phyloP scores from a whole-genome alignment of 2,888 invertebrate genomes.

The Pseudoips prasinana region DNA sequence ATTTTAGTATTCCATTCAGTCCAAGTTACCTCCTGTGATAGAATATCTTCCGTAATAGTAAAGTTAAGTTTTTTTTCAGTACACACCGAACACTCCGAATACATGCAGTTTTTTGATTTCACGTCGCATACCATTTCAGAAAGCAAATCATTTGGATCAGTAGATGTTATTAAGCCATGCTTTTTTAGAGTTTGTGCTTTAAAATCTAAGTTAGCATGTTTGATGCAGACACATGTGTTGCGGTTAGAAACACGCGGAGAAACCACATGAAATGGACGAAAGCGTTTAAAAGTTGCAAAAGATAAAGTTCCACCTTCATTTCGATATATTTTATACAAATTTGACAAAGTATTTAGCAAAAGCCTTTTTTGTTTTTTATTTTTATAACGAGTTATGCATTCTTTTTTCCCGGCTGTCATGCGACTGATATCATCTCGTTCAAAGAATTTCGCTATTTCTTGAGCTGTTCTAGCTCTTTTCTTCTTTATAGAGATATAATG shows the following conservation, averaged over 20 bases:
- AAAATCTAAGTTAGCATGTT: constrained; percentile 8
- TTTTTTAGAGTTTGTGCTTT: constrained; percentile 5
- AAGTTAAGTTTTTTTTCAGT: constrained; percentile 5
- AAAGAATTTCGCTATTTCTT: constrained; percentile 1
- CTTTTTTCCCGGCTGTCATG: constrained; percentile 2
- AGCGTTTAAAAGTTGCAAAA: constrained; percentile 7
- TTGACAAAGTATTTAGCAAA: constrained; percentile 1
- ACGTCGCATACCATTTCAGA: constrained; percentile 6
- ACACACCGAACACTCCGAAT: constrained; percentile 9
- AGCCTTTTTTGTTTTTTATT: constrained; percentile 4
- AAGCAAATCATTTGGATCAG: constrained; percentile 5
- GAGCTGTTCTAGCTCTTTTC: not conserved
- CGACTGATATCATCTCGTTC: constrained; percentile 6
- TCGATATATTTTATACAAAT: constrained; percentile 1
- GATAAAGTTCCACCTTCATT: constrained; percentile 5
- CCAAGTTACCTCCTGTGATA: constrained; percentile 2
- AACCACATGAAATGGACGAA: constrained; percentile 8
- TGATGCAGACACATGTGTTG: constrained; percentile 10
- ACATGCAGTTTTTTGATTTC: constrained; percentile 8
- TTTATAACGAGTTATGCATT: not conserved
- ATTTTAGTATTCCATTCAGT: constrained; percentile 6
- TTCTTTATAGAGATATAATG: constrained; percentile 2
- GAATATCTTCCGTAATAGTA: not conserved
- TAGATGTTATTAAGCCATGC: not conserved
- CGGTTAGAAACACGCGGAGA: constrained; percentile 3